Evolutionary conservation across 2,888 invertebrate genomes (phyloP).

Genomic region (Cinara cedri): DNA sequence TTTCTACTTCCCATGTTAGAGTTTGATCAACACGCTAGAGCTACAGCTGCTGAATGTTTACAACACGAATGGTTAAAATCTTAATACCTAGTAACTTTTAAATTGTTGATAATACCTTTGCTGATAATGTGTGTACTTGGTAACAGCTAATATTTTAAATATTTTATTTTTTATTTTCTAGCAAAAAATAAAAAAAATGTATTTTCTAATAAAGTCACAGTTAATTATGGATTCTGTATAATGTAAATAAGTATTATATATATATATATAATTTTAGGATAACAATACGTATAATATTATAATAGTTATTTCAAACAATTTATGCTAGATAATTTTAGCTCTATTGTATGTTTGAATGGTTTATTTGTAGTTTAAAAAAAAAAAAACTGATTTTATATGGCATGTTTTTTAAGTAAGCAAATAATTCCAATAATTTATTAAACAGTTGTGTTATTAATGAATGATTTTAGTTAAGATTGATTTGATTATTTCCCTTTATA

Average conservation of each 20-base stretch:
- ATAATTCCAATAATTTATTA: conserved; percentile 47
- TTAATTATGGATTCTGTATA: conserved; percentile 28
- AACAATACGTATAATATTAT: conserved; percentile 34
- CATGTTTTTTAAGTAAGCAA: conserved; percentile 37
- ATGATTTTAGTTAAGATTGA: conserved; percentile 15
- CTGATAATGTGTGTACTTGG: conserved; percentile 7
- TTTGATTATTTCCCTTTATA: conserved; percentile 24
- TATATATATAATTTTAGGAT: conserved; percentile 44
- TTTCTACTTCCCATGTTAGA: conserved; percentile 96
- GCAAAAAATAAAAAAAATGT: conserved; percentile 2
- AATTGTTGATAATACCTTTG: background rate
- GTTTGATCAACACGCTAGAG: conserved; percentile 90
- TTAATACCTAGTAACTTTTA: too few relatives aligned
- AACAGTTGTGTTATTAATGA: conserved; percentile 32
- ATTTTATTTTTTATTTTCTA: conserved; percentile 43
- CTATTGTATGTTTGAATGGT: conserved; percentile 17
- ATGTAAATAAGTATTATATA: conserved; percentile 52
- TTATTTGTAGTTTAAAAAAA: conserved; percentile 42
- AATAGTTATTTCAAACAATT: conserved; percentile 43
- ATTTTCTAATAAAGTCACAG: conserved; percentile 48
- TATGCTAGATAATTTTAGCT: conserved; percentile 26
- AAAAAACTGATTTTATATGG: conserved; percentile 27
- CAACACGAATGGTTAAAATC: conserved; percentile 88
- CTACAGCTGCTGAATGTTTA: conserved; percentile 92
- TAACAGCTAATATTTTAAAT: conserved; percentile 14